phyloP scores from a whole-genome alignment of 2,113 vertebrate genomes.

The Gymnarchus niloticus region DNA sequence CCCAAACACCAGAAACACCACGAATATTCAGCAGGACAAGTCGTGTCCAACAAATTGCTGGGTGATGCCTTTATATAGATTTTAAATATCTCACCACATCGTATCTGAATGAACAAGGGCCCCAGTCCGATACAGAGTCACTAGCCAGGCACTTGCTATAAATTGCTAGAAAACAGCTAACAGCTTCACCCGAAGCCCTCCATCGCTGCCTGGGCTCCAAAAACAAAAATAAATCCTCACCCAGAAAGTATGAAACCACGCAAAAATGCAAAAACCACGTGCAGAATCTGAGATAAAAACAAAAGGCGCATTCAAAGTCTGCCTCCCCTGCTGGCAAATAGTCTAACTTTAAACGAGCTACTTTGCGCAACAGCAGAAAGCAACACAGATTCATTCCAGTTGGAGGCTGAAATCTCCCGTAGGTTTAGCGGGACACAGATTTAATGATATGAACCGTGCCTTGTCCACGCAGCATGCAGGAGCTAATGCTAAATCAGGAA shows the following conservation, averaged over 20 bases:
- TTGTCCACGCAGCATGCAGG: not conserved
- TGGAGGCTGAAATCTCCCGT: not conserved
- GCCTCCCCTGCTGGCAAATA: not conserved
- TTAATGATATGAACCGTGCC: not conserved
- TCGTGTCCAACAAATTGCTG: not conserved
- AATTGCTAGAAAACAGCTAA: not conserved
- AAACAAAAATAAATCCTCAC: constrained; percentile 6
- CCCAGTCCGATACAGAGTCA: not conserved
- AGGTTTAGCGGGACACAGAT: not conserved
- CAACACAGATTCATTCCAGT: not conserved
- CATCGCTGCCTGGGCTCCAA: not conserved
- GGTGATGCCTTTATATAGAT: not conserved
- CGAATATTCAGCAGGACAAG: constrained; percentile 15
- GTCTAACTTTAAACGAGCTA: constrained; percentile 5
- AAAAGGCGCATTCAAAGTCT: not conserved
- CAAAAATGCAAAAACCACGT: not conserved
- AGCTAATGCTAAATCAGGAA: not conserved
- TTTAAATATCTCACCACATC: not conserved
- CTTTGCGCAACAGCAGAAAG: not conserved
- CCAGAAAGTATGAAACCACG: not conserved
- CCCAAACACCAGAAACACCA: not conserved
- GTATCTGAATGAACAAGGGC: not conserved
- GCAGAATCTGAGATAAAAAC: constrained; percentile 12
- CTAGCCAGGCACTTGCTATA: not conserved
- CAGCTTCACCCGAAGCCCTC: not conserved